These are phyloP conservation scores for Taphrorychus bicolor DNA, from an alignment of 2,888 invertebrate genomes.

Conservation along the genomic window DNA sequence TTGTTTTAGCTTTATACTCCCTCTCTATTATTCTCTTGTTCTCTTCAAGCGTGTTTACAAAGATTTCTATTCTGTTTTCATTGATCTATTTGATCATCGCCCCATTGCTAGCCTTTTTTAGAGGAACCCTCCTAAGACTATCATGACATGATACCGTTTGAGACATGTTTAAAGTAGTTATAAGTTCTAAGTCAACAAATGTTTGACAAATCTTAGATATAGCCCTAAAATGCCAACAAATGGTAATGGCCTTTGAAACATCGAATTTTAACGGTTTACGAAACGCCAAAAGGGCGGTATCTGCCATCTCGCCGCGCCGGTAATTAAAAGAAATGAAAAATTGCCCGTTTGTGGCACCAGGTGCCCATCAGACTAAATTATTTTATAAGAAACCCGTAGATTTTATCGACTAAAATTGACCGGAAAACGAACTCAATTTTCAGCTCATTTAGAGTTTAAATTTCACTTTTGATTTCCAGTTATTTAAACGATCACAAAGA, in stretches of 20 bases:
- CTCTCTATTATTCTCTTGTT: too few relatives aligned
- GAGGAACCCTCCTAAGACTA: too few relatives aligned
- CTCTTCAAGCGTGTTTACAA: too few relatives aligned
- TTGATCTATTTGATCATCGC: too few relatives aligned
- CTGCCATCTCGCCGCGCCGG: slow-evolving; percentile 33
- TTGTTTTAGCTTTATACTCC: too few relatives aligned
- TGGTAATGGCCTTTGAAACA: not conserved
- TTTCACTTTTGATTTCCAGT: not conserved
- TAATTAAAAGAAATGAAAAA: slow-evolving; percentile 41
- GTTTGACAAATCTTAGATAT: too few relatives aligned
- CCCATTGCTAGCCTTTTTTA: too few relatives aligned
- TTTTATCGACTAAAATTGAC: slow-evolving; percentile 39
- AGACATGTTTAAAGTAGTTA: too few relatives aligned
- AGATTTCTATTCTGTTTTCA: too few relatives aligned
- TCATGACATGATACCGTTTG: too few relatives aligned
- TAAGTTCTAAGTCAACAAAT: too few relatives aligned
- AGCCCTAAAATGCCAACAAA: not conserved
- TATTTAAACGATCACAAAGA: not conserved
- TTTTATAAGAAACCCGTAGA: slow-evolving; percentile 29
- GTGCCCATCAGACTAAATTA: slow-evolving; percentile 38
- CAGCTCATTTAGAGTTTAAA: slow-evolving; percentile 16
- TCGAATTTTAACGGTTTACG: slow-evolving; percentile 24
- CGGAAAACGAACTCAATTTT: slow-evolving; percentile 35
- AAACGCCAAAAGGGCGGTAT: slow-evolving; percentile 31
- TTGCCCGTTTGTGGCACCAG: slow-evolving; percentile 34